Conservation (phyloP, 2,113 vertebrate species). For the Oryctolagus cuniculus region DNA sequence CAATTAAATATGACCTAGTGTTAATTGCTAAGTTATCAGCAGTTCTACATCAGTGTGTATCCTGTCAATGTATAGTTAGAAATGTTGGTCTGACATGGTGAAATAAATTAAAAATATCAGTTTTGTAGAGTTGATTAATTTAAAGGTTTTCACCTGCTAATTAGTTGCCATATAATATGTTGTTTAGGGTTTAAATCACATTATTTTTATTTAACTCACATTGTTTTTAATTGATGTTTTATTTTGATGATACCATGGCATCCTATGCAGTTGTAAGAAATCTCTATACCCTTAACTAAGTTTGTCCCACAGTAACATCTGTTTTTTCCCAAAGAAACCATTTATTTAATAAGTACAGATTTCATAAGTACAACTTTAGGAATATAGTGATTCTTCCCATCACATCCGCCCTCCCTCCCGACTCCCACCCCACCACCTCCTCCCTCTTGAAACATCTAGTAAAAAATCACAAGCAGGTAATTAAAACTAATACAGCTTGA, state of each 20-base stretch:
- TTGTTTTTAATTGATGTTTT: background rate
- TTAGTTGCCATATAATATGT: background rate
- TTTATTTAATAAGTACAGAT: too few species aligned
- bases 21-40: background rate
- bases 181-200: background rate
- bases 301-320: background rate
- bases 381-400: too few species aligned
- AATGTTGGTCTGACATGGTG: background rate
- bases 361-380: too few species aligned
- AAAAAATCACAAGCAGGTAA: background rate
- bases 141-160: background rate
- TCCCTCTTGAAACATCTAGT: too few species aligned
- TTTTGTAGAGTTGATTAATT: background rate
- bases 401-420: too few species aligned
- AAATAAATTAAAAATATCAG: background rate
- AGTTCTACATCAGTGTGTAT: background rate
- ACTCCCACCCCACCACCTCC: too few species aligned
- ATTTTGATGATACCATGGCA: background rate
- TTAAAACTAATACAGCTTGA: background rate
- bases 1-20: background rate
- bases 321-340: too few species aligned
- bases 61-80: constrained; percentile 2
- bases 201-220: background rate
- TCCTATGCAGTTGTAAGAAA: background rate
- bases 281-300: background rate